A percentile compares a stretch with the other conserved stretches of the same genome.
Evolutionary conservation across 2,113 vertebrate species (phyloP).

Genomic region (Podiceps cristatus): DNA sequence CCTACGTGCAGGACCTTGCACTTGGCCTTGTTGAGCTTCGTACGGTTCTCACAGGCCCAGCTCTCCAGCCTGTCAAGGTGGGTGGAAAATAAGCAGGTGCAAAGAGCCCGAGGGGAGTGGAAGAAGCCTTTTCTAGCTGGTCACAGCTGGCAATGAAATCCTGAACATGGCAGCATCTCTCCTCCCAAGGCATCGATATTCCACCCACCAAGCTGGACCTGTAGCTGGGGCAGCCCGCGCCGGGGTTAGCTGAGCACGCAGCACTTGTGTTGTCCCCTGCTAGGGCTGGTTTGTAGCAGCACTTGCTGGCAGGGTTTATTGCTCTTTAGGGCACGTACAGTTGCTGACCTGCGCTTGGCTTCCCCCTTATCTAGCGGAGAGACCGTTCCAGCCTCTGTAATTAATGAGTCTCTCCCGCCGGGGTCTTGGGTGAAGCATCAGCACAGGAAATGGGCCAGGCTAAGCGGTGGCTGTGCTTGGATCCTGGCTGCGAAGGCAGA

Average conservation of each 20-base stretch:
- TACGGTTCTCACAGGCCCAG: too few relatives aligned
- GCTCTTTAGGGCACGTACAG: neutral
- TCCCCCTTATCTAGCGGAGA: neutral
- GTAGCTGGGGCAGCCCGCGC: neutral
- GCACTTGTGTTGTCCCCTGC: neutral
- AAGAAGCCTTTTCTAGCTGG: neutral
- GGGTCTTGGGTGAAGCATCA: conserved; percentile 14
- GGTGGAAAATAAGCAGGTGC: neutral
- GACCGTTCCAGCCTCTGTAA: conserved; percentile 37
- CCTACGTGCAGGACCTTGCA: too few relatives aligned
- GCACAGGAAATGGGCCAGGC: conserved; percentile 6
- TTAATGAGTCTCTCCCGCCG: neutral
- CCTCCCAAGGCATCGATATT: neutral
- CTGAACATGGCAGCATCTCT: neutral
- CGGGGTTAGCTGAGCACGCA: neutral
- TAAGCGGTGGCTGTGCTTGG: neutral
- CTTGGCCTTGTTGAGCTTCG: too few relatives aligned
- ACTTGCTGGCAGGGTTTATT: neutral
- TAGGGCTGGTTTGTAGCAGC: neutral
- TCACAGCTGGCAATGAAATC: neutral
- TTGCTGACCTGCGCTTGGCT: conserved; percentile 1
- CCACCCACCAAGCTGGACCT: too few relatives aligned
- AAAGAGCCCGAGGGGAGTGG: neutral
- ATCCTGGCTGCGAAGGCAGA: neutral
- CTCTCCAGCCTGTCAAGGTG: too few relatives aligned